Evolutionary conservation across 1,140 invertebrate genomes (phyloP).

Genomic region (Scaptomyza hsui): DNA sequence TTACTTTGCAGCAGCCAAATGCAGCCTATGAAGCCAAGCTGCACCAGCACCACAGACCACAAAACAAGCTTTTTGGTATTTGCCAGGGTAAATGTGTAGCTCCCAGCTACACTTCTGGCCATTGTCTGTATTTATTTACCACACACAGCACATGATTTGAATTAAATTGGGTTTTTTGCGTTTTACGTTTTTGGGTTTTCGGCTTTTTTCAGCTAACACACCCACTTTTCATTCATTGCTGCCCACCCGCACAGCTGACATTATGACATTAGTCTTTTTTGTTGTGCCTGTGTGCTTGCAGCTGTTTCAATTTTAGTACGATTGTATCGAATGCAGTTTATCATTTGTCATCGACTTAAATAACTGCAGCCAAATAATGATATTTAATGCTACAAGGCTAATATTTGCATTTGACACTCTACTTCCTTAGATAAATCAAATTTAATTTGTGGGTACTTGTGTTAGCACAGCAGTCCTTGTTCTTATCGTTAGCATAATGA

Average conservation of each 20-base stretch:
- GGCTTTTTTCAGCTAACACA: slow-evolving; percentile 52
- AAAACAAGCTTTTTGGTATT: slow-evolving; percentile 73
- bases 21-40: slow-evolving; percentile 70
- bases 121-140: slow-evolving; percentile 30
- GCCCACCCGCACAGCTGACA: slow-evolving; percentile 57
- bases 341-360: no score
- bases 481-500: no score
- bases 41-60: slow-evolving; percentile 71
- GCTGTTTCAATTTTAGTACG: slow-evolving; percentile 19
- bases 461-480: no score
- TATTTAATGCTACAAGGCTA: no score
- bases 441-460: no score
- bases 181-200: slow-evolving; percentile 27
- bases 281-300: slow-evolving; percentile 24
- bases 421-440: no score
- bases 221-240: slow-evolving; percentile 49
- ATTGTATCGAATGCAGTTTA: no score
- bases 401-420: no score
- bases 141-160: slow-evolving; percentile 14
- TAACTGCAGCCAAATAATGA: neutral
- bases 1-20: slow-evolving; percentile 71
- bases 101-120: slow-evolving; percentile 41
- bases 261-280: slow-evolving; percentile 13
- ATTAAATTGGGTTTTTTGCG: slow-evolving; percentile 5
- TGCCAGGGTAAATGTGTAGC: slow-evolving; percentile 25